Evolutionary conservation across 30 jellyfish, hydroid and myxozoan genomes (phyloP).

Genomic region (Hydractinia symbiolongicarpus): DNA sequence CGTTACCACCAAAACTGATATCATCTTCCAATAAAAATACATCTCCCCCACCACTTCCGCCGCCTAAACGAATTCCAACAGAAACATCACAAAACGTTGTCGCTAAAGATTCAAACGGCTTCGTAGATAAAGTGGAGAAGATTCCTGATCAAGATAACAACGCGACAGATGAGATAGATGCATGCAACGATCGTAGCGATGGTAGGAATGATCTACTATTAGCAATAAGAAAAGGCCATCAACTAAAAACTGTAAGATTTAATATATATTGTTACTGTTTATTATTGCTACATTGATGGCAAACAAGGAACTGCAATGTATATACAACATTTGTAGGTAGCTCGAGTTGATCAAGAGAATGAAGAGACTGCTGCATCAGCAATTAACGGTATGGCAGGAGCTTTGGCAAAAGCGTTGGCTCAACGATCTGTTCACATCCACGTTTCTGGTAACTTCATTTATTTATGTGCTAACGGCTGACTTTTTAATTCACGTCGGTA

Average conservation of each 20-base stretch:
- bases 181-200: conserved; percentile 26
- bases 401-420: conserved; percentile 79
- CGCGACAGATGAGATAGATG: conserved; percentile 43
- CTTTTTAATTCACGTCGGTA: too few species aligned
- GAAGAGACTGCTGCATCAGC: conserved; percentile 23
- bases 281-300: too few species aligned
- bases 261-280: too few species aligned
- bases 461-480: too few species aligned
- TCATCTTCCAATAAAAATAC: not conserved
- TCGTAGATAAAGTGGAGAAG: conserved; percentile 62
- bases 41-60: conserved; percentile 60
- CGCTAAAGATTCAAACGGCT: conserved; percentile 28
- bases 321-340: conserved; percentile 30
- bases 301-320: too few species aligned
- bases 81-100: conserved; percentile 57
- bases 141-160: conserved; percentile 53
- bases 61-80: conserved; percentile 47
- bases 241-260: conserved; percentile 61
- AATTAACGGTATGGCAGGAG: conserved; percentile 92
- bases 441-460: conserved; percentile 56
- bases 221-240: conserved; percentile 79
- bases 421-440: conserved; percentile 80
- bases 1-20: conserved; percentile 60
- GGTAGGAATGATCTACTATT: conserved; percentile 68
- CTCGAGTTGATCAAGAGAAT: conserved; percentile 29